phyloP scores from a whole-genome alignment of 2,888 invertebrate species.

The Leucophenga maculata region DNA sequence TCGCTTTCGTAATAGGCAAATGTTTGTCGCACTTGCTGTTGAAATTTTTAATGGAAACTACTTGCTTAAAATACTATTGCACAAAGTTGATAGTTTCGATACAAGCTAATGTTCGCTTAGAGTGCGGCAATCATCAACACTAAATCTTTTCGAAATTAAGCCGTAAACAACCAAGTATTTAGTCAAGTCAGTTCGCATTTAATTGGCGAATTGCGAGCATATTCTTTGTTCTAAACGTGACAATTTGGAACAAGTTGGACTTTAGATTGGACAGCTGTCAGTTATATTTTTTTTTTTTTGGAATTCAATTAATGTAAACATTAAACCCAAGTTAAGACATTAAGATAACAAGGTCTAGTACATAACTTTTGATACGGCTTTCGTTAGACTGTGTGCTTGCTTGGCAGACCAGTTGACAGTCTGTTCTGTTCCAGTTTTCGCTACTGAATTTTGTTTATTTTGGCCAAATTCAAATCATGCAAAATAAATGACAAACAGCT shows the following conservation, averaged over 20 bases:
- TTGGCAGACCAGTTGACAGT: constrained; percentile 13
- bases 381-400: not conserved
- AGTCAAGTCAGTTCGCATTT: not conserved
- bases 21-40: not conserved
- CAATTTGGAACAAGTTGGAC: not conserved
- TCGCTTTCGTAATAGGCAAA: not conserved
- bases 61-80: not conserved
- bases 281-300: not conserved
- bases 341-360: constrained; percentile 20
- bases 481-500: too few relatives aligned
- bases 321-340: constrained; percentile 20
- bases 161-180: not conserved
- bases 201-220: constrained; percentile 16
- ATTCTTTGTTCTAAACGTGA: constrained; percentile 11
- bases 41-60: constrained; percentile 2
- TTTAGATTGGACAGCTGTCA: not conserved
- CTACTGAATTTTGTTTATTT: too few relatives aligned
- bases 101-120: not conserved
- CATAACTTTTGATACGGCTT: constrained; percentile 12
- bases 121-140: not conserved
- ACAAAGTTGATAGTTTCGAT: not conserved
- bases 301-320: constrained; percentile 18
- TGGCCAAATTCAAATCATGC: not conserved
- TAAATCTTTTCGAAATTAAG: constrained; percentile 15
- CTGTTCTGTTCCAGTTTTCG: not conserved